These are phyloP conservation scores for Chelidonichthys spinosus DNA, from an alignment of 2,797 vertebrate genomes.

Conservation along the genomic window DNA sequence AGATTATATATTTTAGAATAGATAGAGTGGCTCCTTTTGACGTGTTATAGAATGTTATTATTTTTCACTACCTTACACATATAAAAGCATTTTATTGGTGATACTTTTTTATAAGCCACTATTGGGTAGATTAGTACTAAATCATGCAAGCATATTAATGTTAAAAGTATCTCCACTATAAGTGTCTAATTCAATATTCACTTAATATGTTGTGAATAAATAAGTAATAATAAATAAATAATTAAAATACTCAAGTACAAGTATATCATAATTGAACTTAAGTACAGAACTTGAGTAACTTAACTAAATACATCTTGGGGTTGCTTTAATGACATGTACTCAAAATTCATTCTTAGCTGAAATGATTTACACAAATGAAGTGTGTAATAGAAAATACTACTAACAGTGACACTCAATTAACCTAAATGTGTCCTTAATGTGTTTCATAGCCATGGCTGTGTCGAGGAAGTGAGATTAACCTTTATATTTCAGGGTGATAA, in stretches of 20 bases:
- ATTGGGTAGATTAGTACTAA: neutral
- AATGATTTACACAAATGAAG: neutral
- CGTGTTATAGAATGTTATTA: neutral
- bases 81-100: neutral
- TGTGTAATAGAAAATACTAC: neutral
- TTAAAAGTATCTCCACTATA: neutral
- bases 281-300: neutral
- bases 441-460: conserved; percentile 32
- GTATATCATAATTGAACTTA: neutral
- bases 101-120: neutral
- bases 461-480: conserved; percentile 66
- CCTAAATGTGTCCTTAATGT: conserved; percentile 13
- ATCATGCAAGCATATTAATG: neutral
- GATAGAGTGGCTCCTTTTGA: neutral
- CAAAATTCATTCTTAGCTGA: neutral
- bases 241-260: neutral
- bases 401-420: neutral
- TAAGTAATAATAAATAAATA: no score
- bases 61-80: neutral
- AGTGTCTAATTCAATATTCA: neutral
- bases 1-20: neutral
- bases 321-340: neutral
- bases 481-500: conserved; percentile 20
- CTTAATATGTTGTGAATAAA: no score
- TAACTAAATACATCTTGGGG: neutral